phyloP scores from a whole-genome alignment of 2,113 vertebrate genomes.

The Zapus hudsonius region DNA sequence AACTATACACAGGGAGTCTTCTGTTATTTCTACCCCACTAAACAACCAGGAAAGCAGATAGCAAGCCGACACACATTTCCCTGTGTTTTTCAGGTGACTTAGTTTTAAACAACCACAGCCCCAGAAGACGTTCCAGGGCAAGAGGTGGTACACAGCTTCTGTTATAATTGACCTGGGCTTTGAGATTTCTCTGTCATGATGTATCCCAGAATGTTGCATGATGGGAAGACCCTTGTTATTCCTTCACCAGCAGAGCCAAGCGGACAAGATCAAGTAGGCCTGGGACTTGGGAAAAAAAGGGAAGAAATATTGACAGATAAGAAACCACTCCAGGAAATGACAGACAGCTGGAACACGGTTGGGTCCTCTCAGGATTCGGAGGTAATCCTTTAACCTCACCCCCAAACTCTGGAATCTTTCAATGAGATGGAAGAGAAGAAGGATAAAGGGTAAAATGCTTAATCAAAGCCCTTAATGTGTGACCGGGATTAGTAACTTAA shows the following conservation, averaged over 20 bases:
- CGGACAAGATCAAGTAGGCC: slow-evolving; percentile 89
- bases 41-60: slow-evolving; percentile 59
- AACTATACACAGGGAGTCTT: slow-evolving; percentile 57
- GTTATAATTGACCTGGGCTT: slow-evolving; percentile 93
- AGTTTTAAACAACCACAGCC: slow-evolving; percentile 86
- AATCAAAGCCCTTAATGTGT: slow-evolving; percentile 81
- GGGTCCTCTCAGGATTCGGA: slow-evolving; percentile 83
- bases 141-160: slow-evolving; percentile 88
- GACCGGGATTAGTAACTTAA: slow-evolving; percentile 73
- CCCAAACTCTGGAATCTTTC: slow-evolving; percentile 80
- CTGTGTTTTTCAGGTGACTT: slow-evolving; percentile 85
- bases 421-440: slow-evolving; percentile 74
- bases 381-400: slow-evolving; percentile 85
- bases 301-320: slow-evolving; percentile 90
- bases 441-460: slow-evolving; percentile 74
- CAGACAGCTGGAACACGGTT: slow-evolving; percentile 81
- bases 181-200: slow-evolving; percentile 91
- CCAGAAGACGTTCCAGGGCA: slow-evolving; percentile 87
- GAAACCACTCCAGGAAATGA: slow-evolving; percentile 87
- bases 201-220: slow-evolving; percentile 89
- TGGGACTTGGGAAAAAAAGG: slow-evolving; percentile 86
- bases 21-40: slow-evolving; percentile 68
- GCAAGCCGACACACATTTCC: slow-evolving; percentile 65
- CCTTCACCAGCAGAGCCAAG: slow-evolving; percentile 86
- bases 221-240: slow-evolving; percentile 89